These are phyloP conservation scores for Pygoscelis antarcticus DNA, from an alignment of 2,113 vertebrate genomes.

Conservation along the genomic window DNA sequence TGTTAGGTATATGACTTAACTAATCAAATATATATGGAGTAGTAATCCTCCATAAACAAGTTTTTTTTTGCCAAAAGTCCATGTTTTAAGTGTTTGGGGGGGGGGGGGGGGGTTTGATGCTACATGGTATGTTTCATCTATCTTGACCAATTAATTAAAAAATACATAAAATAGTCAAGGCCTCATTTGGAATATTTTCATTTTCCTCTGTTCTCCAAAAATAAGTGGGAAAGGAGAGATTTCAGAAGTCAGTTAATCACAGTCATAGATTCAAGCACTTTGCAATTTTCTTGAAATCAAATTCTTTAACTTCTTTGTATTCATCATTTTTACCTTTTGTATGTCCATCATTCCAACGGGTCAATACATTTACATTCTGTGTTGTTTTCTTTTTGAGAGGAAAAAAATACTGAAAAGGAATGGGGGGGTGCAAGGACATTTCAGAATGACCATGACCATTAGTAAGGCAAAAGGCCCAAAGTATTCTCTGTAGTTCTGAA, in stretches of 20 bases:
- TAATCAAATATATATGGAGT: background rate
- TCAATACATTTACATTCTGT: background rate
- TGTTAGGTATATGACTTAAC: background rate
- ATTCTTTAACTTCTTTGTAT: background rate
- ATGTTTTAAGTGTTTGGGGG: background rate
- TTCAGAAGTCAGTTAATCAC: background rate
- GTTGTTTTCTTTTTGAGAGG: background rate
- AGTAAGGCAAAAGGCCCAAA: background rate
- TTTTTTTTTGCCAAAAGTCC: accelerated
- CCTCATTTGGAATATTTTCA: background rate
- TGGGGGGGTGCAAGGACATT: background rate
- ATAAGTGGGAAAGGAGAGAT: background rate
- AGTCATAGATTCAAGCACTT: background rate
- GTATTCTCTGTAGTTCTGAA: background rate
- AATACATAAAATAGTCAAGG: background rate
- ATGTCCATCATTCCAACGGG: background rate
- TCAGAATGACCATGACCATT: background rate
- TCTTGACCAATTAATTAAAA: background rate
- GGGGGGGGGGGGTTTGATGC: no score
- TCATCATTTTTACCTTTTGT: background rate
- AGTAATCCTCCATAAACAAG: background rate
- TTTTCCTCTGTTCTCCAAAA: background rate
- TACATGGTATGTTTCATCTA: background rate
- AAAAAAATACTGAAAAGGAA: background rate
- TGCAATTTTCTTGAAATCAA: background rate